Evolutionary conservation across 2,113 vertebrate genomes (phyloP).

Genomic region (Zosterops pallidus): DNA sequence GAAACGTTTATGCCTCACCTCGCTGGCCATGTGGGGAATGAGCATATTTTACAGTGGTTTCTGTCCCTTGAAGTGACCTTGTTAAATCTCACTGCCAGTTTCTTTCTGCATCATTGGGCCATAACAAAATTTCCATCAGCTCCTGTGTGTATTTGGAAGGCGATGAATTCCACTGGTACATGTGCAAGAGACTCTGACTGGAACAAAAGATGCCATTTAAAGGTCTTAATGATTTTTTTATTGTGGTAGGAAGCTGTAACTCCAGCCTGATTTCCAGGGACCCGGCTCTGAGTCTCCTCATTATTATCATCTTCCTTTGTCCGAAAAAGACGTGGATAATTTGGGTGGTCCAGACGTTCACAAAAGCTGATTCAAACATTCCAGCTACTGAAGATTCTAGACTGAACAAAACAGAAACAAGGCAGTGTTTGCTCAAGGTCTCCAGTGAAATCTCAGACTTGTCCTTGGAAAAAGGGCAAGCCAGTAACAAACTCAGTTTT

Average conservation of each 20-base stretch:
- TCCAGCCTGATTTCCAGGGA: neutral
- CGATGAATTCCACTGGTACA: neutral
- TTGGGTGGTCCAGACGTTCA: conserved; percentile 9
- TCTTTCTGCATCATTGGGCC: conserved; percentile 57
- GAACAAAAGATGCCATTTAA: conserved; percentile 41
- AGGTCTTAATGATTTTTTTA: neutral
- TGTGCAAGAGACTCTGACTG: neutral
- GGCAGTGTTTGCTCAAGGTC: neutral
- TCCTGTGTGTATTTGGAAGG: conserved; percentile 21
- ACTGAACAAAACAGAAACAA: neutral
- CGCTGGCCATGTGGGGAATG: neutral
- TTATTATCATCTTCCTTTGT: neutral
- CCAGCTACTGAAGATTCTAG: neutral
- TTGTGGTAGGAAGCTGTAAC: neutral
- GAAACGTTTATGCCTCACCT: conserved; percentile 17
- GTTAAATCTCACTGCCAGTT: conserved; percentile 44
- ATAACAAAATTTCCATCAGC: conserved; percentile 54
- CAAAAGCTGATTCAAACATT: neutral
- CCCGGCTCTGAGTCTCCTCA: neutral
- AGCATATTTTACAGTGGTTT: conserved; percentile 40
- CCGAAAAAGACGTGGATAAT: neutral
- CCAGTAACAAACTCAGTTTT: neutral
- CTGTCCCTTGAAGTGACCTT: conserved; percentile 67
- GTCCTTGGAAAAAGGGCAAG: neutral
- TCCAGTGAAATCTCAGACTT: neutral